Base-by-base conservation (phyloP, 2,113 vertebrate species). In the Rhodinocichla rosea region DNA sequence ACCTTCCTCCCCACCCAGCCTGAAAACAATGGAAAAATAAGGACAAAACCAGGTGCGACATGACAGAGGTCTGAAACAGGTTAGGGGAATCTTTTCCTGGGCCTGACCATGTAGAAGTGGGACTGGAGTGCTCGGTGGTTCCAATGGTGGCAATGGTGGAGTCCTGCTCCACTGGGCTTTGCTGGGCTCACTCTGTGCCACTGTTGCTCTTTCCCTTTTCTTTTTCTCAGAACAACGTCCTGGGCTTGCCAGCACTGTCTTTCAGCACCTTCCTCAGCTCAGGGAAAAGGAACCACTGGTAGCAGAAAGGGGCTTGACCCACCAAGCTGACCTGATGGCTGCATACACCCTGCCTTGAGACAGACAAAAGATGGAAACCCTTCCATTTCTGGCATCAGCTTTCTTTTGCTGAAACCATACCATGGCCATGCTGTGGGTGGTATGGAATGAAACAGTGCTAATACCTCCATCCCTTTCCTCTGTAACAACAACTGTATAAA, bases 51-150 rank as follows among this genome's bases (percentile, higher is more conserved):
- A 44, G 14, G 26, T 33, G 27, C 15, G 26, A 59, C 11, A 11
- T 27, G 14, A 44, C 37, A 52, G 18, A 10, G 5, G 2, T 52
- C 22, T 69, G 55, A 60, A 60, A 28, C 9, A 68, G 27, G 7
- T 52, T 33, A 52, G 33, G 5, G 22, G 15, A 52, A 28, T 12
- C 6, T 37, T 53, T 52, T 53, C 5, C 3, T 33, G 17, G 32
- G 27, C 21, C 26, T 50, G 35, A 67, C 26, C 10, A 30, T 26
- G 21, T 5, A 35, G 63, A 22, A 37, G 53, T 1, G 0, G 32
- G 7, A 13, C 52, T 42, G 62, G 62, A 37, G 44, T 2, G 0
- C 14, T 44, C 1, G 0, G 26, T 32, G 32, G 21, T 18, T 35
- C 21, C 9, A 5, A 26, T 8, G 26, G 5, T 22, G 11, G 32